phyloP scores from a whole-genome alignment of 2,888 invertebrate genomes.

The Ormyrus labotus region DNA sequence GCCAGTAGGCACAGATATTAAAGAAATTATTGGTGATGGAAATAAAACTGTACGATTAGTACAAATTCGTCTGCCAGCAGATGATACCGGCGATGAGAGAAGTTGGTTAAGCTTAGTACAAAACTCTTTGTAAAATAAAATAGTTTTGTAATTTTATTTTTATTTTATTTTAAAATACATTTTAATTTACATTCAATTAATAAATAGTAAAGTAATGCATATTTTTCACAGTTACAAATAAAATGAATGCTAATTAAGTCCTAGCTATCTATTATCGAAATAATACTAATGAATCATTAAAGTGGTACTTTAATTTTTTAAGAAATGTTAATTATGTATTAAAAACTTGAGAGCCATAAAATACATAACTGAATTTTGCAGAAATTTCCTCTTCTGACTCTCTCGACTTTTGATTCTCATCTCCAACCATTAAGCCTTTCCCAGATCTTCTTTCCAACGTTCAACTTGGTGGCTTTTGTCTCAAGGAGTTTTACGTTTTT shows the following conservation, averaged over 20 bases:
- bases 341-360: conserved; percentile 42
- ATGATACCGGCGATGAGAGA: conserved; percentile 64
- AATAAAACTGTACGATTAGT: conserved; percentile 71
- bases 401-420: conserved; percentile 28
- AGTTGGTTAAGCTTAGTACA: conserved; percentile 72
- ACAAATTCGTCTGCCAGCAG: conserved; percentile 70
- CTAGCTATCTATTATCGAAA: too few species aligned
- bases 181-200: too few species aligned
- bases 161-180: too few species aligned
- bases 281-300: too few species aligned
- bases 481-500: conserved; percentile 51
- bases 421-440: conserved; percentile 26
- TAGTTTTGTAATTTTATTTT: too few species aligned
- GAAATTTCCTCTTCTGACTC: conserved; percentile 29
- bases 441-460: conserved; percentile 2
- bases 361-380: conserved; percentile 51
- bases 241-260: too few species aligned
- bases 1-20: conserved; percentile 68
- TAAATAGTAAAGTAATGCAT: too few species aligned
- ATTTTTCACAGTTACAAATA: too few species aligned
- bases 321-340: conserved; percentile 41
- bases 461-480: conserved; percentile 44
- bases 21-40: conserved; percentile 65
- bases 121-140: conserved; percentile 43
- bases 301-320: conserved; percentile 41